A percentile compares a stretch with the other conserved stretches of the same genome.
Evolutionary conservation across 2,113 vertebrate genomes (phyloP).

Genomic region (Microtus montanus): DNA sequence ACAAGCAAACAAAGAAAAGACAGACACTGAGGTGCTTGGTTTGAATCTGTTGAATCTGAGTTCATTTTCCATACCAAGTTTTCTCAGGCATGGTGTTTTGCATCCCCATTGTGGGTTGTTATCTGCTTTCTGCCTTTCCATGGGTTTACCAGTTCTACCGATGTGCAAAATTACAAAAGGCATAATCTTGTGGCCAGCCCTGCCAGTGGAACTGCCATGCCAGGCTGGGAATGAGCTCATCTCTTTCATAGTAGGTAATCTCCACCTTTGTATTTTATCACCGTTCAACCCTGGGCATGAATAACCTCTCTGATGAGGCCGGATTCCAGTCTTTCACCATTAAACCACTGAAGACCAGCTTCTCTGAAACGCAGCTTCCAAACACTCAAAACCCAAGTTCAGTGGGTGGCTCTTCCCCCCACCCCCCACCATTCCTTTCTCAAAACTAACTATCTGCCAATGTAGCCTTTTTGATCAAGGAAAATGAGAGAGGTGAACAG

Average conservation of each 20-base stretch:
- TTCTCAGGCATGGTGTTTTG: background rate
- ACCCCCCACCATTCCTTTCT: background rate
- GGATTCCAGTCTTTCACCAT: background rate
- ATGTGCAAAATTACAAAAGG: conserved; percentile 50
- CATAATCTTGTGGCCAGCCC: background rate
- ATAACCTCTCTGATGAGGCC: background rate
- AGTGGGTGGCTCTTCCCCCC: background rate
- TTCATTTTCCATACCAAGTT: background rate
- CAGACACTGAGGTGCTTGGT: background rate
- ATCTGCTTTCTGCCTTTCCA: background rate
- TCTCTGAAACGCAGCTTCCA: background rate
- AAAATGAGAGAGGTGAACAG: background rate
- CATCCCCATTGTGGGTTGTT: background rate
- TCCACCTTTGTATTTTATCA: conserved; percentile 50
- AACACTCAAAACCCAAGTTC: background rate
- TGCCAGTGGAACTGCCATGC: background rate
- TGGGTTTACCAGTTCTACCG: background rate
- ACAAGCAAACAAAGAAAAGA: too few relatives aligned
- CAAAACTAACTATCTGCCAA: background rate
- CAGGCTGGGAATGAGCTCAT: background rate
- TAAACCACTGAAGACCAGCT: background rate
- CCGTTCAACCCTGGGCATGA: conserved; percentile 28
- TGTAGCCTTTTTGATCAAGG: conserved; percentile 27
- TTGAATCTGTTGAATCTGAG: conserved; percentile 26
- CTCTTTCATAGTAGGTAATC: conserved; percentile 25